phyloP scores from a whole-genome alignment of 2,888 invertebrate genomes.

The Lithosia quadra region DNA sequence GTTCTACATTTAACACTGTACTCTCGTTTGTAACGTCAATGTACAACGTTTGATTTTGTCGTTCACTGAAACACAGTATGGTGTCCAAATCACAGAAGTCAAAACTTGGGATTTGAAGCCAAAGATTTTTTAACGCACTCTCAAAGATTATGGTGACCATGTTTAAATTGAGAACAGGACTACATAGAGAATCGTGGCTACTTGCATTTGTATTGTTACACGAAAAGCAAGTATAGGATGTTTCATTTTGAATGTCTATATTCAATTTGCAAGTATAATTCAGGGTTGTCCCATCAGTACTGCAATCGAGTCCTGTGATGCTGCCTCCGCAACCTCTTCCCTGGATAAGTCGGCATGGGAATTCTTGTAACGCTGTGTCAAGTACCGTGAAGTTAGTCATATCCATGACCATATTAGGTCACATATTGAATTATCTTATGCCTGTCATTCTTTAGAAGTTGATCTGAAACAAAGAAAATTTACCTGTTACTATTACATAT shows the following conservation, averaged over 20 bases:
- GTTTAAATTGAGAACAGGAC: conserved; percentile 78
- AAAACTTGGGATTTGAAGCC: conserved; percentile 73
- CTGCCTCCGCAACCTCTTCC: conserved; percentile 66
- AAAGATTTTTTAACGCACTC: conserved; percentile 76
- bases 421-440: conserved; percentile 60
- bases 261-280: conserved; percentile 73
- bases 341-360: conserved; percentile 68
- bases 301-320: conserved; percentile 69
- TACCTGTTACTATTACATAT: neutral
- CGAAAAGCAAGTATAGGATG: conserved; percentile 74
- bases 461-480: conserved; percentile 58
- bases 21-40: conserved; percentile 62
- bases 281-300: conserved; percentile 50
- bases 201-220: conserved; percentile 68
- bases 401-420: conserved; percentile 69
- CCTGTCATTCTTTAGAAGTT: conserved; percentile 32
- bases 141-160: conserved; percentile 75
- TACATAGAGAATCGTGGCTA: conserved; percentile 74
- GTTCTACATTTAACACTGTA: conserved; percentile 54
- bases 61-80: conserved; percentile 70
- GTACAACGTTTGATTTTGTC: conserved; percentile 74
- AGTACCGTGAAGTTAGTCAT: conserved; percentile 75
- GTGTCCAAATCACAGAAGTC: conserved; percentile 71
- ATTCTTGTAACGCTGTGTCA: conserved; percentile 69
- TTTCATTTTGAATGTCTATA: conserved; percentile 81